Base-by-base conservation (phyloP, 2,888 invertebrate genomes). In the Geophilus truncorum region DNA sequence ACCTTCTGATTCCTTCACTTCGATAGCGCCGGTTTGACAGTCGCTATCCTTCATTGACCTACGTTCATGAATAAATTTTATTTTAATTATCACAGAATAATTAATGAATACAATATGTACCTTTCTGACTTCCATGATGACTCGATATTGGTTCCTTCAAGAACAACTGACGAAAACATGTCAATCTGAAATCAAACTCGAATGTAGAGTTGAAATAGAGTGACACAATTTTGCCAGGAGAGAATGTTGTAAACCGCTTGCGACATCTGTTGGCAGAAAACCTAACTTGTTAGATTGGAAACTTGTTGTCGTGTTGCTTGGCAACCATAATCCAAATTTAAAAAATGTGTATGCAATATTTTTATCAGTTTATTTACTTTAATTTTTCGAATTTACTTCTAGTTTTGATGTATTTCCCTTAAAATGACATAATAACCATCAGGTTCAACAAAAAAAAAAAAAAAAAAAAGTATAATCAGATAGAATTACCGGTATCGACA, bases 61-160 rank as follows among this genome's bases (percentile, higher is more conserved):
- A 23, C 5, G 18, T 5, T 1, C 2, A 62, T 7, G 10, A 7
- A 15, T 1, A 62, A 57, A 5, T 7, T 45, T 45, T 15, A 18
- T 7, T 18, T 6, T 45, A 3, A n/a, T 7, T 45, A 12, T 45
- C 5, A n/a, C n/a, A n/a, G n/a, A n/a, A n/a, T n/a, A n/a, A n/a
- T n/a, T n/a, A n/a, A n/a, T n/a, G n/a, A n/a, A n/a, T n/a, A n/a
- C n/a, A n/a, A n/a, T n/a, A n/a, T 21, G 7, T 76, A 78, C 78
- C 78, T 36, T 25, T 36, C 51, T 5, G 78, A 78, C 51, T 78
- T 78, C 78, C 78, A 78, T 25, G 78, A 78, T 21, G 78, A 78
- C 25, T 78, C 18, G 1, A 78, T 32, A 34, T 30, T 36, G 4
- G 18, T 12, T 36, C 77, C 34, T 18, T 21, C n/a, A 5, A 36